These are phyloP conservation scores for Drosophila eugracilis DNA, from an alignment of 1,140 invertebrate species.

Conservation along the genomic window DNA sequence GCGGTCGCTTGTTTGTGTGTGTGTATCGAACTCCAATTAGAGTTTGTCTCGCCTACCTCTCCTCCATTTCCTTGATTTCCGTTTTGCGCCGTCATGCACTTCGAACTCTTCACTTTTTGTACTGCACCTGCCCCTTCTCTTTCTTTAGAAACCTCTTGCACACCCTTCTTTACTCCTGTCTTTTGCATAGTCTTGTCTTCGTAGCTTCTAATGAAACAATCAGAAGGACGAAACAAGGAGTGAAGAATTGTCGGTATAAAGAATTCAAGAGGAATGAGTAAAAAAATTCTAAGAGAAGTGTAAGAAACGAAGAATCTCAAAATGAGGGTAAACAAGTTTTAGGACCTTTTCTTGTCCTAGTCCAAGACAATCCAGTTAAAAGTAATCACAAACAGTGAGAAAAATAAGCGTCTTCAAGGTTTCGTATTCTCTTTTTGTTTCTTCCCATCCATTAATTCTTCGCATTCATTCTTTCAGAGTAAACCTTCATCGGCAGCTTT, in stretches of 20 bases:
- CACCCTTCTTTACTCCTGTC: neutral
- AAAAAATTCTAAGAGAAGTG: neutral
- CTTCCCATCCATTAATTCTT: neutral
- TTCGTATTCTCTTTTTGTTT: neutral
- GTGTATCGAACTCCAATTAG: constrained; percentile 50
- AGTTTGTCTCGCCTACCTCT: constrained; percentile 23
- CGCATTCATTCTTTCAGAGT: neutral
- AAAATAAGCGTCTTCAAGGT: neutral
- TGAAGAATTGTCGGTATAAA: neutral
- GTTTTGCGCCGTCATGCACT: constrained; percentile 53
- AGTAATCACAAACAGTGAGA: constrained; percentile 7
- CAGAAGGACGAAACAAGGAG: constrained; percentile 5
- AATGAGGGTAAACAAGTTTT: constrained; percentile 31
- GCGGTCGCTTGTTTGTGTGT: neutral
- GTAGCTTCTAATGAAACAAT: neutral
- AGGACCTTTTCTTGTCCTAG: constrained; percentile 17
- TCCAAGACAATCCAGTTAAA: constrained; percentile 14
- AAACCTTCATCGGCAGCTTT: neutral
- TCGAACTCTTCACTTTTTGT: constrained; percentile 50
- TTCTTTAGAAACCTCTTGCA: neutral
- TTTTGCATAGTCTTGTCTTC: neutral
- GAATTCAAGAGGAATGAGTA: neutral
- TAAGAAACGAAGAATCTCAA: neutral
- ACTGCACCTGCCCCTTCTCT: neutral
- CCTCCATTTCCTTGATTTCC: constrained; percentile 36